phyloP scores from a whole-genome alignment of 2,113 vertebrate species.

The Passer montanus region DNA sequence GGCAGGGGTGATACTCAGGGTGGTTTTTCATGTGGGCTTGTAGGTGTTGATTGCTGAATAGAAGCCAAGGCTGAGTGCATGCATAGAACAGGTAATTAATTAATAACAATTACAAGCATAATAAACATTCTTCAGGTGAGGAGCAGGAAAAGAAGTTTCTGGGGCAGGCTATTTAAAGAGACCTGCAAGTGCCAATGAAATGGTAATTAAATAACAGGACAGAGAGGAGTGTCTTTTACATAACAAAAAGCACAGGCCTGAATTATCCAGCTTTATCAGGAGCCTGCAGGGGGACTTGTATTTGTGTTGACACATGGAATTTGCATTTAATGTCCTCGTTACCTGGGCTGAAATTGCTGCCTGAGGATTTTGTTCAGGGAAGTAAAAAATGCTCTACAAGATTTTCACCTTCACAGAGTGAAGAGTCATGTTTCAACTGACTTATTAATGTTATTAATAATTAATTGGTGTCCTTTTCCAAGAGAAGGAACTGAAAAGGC shows the following conservation, averaged over 20 bases:
- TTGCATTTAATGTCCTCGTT: neutral
- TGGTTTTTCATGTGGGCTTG: neutral
- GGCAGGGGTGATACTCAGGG: neutral
- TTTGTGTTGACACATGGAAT: neutral
- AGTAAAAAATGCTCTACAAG: neutral
- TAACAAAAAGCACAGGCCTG: neutral
- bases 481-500: neutral
- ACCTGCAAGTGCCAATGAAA: neutral
- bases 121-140: neutral
- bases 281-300: neutral
- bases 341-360: neutral
- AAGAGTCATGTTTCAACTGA: neutral
- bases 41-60: neutral
- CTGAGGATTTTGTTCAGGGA: neutral
- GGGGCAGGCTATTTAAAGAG: neutral
- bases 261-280: neutral
- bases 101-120: neutral
- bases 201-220: neutral
- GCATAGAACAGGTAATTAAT: neutral
- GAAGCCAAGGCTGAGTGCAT: neutral
- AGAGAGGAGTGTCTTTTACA: neutral
- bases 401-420: neutral
- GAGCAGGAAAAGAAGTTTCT: neutral
- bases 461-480: neutral
- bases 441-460: neutral